A percentile compares a stretch with the other conserved stretches of the same genome.
These are phyloP conservation scores for Endomychus coccineus DNA, from an alignment of 2,888 invertebrate genomes.

Conservation along the genomic window DNA sequence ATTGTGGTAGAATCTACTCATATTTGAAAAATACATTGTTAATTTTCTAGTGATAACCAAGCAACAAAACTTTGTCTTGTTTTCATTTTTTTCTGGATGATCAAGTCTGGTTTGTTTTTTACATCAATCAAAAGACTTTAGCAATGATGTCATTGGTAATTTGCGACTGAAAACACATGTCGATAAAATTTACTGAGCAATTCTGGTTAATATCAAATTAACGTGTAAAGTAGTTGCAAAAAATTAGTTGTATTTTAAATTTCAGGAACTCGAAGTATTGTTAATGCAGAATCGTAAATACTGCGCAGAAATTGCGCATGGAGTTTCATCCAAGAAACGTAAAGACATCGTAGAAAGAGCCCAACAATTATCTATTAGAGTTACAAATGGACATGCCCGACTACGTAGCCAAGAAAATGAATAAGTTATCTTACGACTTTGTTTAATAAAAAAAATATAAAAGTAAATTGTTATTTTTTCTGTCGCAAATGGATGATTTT, in stretches of 20 bases:
- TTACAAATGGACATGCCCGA: slow-evolving; percentile 95
- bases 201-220: slow-evolving; percentile 3
- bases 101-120: neutral
- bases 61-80: too few relatives aligned
- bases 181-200: slow-evolving; percentile 32
- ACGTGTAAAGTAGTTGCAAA: slow-evolving; percentile 3
- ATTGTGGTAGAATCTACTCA: too few relatives aligned
- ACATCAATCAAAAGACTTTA: slow-evolving; percentile 13
- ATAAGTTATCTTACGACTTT: slow-evolving; percentile 51
- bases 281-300: slow-evolving; percentile 99
- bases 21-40: too few relatives aligned
- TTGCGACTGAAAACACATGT: slow-evolving; percentile 42
- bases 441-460: slow-evolving; percentile 22
- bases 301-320: slow-evolving; percentile 97
- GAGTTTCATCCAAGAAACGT: slow-evolving; percentile 95
- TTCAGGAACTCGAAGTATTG: slow-evolving; percentile 88
- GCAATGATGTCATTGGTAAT: slow-evolving; percentile 42
- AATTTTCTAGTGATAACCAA: too few relatives aligned
- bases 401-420: slow-evolving; percentile 98
- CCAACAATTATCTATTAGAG: slow-evolving; percentile 87
- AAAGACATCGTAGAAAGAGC: slow-evolving; percentile 95
- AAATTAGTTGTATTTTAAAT: slow-evolving; percentile 19
- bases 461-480: neutral
- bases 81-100: too few relatives aligned
- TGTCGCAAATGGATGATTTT: slow-evolving; percentile 5